These are phyloP conservation scores for Dendrolimus punctatus DNA, from an alignment of 1,140 invertebrate species.

Conservation along the genomic window DNA sequence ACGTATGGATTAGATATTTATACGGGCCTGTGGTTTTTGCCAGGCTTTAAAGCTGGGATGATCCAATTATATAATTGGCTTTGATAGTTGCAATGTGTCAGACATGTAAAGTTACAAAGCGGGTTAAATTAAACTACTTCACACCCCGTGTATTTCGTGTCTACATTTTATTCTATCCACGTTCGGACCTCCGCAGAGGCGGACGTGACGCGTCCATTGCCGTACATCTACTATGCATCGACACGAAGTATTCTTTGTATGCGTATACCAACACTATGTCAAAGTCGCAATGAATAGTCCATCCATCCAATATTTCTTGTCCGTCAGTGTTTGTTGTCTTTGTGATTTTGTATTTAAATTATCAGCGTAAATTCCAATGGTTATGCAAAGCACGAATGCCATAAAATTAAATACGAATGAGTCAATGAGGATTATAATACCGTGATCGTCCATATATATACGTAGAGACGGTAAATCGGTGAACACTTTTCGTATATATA, in stretches of 20 bases:
- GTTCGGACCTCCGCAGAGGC: slow-evolving; percentile 42
- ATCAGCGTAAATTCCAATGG: not conserved
- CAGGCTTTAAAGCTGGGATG: not conserved
- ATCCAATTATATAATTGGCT: slow-evolving; percentile 13
- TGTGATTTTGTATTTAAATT: slow-evolving; percentile 9
- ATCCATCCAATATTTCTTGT: slow-evolving; percentile 7
- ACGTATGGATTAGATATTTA: too few relatives aligned
- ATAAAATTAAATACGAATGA: too few relatives aligned
- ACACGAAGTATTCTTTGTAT: slow-evolving; percentile 9
- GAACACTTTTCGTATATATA: too few relatives aligned
- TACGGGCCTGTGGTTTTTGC: too few relatives aligned
- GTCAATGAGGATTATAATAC: too few relatives aligned
- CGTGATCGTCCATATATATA: too few relatives aligned
- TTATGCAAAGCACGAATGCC: too few relatives aligned
- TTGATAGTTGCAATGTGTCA: slow-evolving; percentile 9
- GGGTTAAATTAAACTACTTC: slow-evolving; percentile 20
- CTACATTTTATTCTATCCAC: slow-evolving; percentile 32
- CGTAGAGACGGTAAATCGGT: too few relatives aligned
- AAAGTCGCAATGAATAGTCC: slow-evolving; percentile 9
- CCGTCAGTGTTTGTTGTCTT: not conserved
- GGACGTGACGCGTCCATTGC: slow-evolving; percentile 37
- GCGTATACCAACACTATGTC: slow-evolving; percentile 14
- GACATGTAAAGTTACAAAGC: slow-evolving; percentile 13
- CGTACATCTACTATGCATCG: slow-evolving; percentile 20
- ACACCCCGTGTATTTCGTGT: slow-evolving; percentile 16